These are phyloP conservation scores for Serrognathus titanus DNA, from an alignment of 2,888 invertebrate genomes.

Conservation along the genomic window DNA sequence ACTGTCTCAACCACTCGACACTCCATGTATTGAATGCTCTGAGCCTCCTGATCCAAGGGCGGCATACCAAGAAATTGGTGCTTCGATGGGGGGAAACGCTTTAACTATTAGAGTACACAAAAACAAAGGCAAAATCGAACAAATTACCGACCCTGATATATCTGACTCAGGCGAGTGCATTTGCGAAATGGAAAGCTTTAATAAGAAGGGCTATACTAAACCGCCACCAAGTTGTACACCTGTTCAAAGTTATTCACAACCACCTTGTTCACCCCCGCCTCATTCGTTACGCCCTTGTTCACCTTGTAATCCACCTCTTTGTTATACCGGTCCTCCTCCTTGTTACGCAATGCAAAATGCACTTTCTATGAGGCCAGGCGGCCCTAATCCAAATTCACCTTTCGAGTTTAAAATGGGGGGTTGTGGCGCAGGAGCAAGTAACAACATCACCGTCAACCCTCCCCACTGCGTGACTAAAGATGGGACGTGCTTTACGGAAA, in stretches of 20 bases:
- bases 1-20: constrained; percentile 47
- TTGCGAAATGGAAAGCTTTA: constrained; percentile 27
- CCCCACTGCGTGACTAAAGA: constrained; percentile 54
- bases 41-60: constrained; percentile 28
- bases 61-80: constrained; percentile 64
- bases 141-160: constrained; percentile 49
- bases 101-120: constrained; percentile 63
- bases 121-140: constrained; percentile 48
- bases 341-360: constrained; percentile 16
- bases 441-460: constrained; percentile 41
- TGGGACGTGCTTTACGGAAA: constrained; percentile 57
- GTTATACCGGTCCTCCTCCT: not conserved
- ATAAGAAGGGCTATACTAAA: constrained; percentile 42
- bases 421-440: constrained; percentile 27
- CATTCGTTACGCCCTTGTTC: not conserved
- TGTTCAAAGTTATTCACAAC: not conserved
- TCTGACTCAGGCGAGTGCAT: constrained; percentile 48
- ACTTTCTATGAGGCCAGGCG: constrained; percentile 35
- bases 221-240: constrained; percentile 11
- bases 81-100: constrained; percentile 63
- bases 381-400: constrained; percentile 33
- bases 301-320: not conserved
- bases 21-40: constrained; percentile 39
- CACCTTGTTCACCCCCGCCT: not conserved
- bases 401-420: constrained; percentile 35